These are phyloP conservation scores for Phthorimaea operculella DNA, from an alignment of 1,140 invertebrate genomes.

Conservation along the genomic window DNA sequence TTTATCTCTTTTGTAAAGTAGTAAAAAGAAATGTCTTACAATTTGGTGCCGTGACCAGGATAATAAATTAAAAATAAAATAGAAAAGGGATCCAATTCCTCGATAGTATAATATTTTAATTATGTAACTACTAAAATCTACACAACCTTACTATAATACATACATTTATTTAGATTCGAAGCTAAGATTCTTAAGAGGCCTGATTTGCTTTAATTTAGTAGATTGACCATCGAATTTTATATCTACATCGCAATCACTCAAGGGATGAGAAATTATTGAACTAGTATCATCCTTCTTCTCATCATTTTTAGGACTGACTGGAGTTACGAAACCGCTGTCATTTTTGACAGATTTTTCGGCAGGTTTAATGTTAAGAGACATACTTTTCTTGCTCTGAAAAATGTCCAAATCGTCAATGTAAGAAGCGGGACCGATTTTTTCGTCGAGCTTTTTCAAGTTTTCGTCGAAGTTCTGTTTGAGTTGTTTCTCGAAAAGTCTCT, in stretches of 20 bases:
- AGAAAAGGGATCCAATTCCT: no score
- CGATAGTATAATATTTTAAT: no score
- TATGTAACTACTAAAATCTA: no score
- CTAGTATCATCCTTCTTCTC: conserved; percentile 34
- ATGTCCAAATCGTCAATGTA: conserved; percentile 47
- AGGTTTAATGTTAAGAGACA: conserved; percentile 49
- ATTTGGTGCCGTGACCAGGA: no score
- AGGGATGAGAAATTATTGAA: conserved; percentile 58
- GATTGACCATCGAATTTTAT: conserved; percentile 64
- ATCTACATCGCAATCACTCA: conserved; percentile 66
- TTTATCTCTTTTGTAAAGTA: no score
- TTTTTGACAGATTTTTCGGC: conserved; percentile 24
- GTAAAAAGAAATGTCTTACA: no score
- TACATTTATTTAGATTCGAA: no score
- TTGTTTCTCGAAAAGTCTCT: conserved; percentile 59
- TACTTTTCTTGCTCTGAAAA: conserved; percentile 41
- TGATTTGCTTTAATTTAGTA: conserved; percentile 60
- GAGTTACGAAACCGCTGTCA: conserved; percentile 52
- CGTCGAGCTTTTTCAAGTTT: conserved; percentile 51
- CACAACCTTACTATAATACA: no score
- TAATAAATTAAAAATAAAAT: no score
- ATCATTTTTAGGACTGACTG: conserved; percentile 36
- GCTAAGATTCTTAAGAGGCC: conserved; percentile 22
- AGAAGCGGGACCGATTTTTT: conserved; percentile 35
- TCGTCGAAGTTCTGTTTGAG: conserved; percentile 64